Conservation (phyloP, 2,888 invertebrate species). For the Rhamnusium bicolor region DNA sequence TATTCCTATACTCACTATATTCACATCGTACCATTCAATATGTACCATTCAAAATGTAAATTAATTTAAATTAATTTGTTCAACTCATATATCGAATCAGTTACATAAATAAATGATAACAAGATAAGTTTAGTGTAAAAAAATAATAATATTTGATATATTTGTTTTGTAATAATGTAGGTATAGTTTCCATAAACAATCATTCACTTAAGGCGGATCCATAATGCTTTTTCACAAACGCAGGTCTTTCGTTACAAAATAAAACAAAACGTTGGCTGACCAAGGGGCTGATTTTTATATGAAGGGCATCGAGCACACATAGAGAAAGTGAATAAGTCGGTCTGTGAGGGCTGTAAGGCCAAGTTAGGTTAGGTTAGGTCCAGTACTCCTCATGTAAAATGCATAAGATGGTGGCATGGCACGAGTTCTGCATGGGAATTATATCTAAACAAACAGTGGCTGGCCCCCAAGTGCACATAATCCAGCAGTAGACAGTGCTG, state of each 20-base stretch:
- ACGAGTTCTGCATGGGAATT: conserved; percentile 72
- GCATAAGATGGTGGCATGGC: conserved; percentile 74
- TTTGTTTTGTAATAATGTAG: too few species aligned
- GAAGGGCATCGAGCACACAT: conserved; percentile 25
- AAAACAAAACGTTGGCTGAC: neutral
- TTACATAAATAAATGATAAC: too few species aligned
- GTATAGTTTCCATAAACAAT: too few species aligned
- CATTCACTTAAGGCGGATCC: too few species aligned
- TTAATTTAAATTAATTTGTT: too few species aligned
- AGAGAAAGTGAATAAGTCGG: conserved; percentile 35
- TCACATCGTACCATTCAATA: too few species aligned
- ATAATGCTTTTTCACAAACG: too few species aligned
- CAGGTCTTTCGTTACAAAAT: neutral
- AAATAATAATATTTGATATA: too few species aligned
- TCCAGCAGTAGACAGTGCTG: conserved; percentile 31
- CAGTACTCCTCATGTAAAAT: conserved; percentile 77
- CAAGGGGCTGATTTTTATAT: conserved; percentile 18
- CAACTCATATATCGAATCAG: too few species aligned
- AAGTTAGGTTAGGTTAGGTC: conserved; percentile 72
- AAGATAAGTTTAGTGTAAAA: too few species aligned
- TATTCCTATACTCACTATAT: too few species aligned
- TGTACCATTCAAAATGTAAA: too few species aligned
- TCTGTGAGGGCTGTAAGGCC: conserved; percentile 62
- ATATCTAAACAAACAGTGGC: conserved; percentile 70
- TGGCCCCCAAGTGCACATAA: conserved; percentile 40